phyloP scores from a whole-genome alignment of 2,113 vertebrate species.

The Thalassarche chlororhynchos region DNA sequence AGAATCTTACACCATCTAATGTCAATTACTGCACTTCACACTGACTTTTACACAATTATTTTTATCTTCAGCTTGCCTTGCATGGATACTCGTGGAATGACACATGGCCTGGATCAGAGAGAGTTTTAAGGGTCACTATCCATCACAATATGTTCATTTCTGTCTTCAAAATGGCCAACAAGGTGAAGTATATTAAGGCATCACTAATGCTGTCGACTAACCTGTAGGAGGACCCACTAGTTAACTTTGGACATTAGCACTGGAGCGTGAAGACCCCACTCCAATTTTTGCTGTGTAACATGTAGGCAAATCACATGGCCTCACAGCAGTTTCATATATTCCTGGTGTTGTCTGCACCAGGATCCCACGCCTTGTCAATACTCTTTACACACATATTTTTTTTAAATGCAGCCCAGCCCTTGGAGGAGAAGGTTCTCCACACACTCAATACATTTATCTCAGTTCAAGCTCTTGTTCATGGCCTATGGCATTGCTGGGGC shows the following conservation, averaged over 20 bases:
- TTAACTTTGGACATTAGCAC: background rate
- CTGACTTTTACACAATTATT: slow-evolving; percentile 48
- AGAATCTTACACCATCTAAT: background rate
- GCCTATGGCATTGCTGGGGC: background rate
- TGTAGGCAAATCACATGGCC: background rate
- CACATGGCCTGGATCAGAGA: background rate
- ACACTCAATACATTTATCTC: background rate
- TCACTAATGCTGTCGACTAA: background rate
- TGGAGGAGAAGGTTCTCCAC: background rate
- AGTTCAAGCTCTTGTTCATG: background rate
- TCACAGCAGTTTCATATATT: background rate
- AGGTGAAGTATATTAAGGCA: background rate
- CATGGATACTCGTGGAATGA: background rate
- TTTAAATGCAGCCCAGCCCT: background rate
- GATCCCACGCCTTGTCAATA: background rate
- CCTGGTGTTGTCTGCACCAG: background rate
- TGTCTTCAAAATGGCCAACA: background rate
- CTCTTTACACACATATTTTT: background rate
- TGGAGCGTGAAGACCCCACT: background rate
- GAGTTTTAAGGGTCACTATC: background rate
- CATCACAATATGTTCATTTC: background rate
- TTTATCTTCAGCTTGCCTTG: slow-evolving; percentile 1
- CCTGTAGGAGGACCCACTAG: background rate
- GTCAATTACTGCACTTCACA: background rate
- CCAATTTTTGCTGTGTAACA: background rate